These are phyloP conservation scores for Cheirogaleus medius DNA, from an alignment of 2,113 vertebrate species.

Conservation along the genomic window DNA sequence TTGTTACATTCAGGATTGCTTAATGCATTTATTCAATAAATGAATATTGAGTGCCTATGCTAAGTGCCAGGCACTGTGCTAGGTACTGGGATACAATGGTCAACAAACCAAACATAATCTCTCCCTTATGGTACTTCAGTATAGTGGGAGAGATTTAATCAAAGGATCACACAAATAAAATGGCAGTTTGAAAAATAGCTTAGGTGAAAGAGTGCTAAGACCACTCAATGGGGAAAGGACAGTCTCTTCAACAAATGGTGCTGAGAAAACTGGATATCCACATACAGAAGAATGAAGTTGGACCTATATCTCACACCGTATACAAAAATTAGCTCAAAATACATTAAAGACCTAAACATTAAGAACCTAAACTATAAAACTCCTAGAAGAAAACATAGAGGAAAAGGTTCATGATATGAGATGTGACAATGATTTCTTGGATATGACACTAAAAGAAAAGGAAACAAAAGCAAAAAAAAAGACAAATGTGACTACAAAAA, in stretches of 20 bases:
- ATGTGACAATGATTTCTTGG: neutral
- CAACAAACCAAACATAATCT: neutral
- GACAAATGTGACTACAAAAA: neutral
- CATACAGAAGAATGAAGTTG: no score
- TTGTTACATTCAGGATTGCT: neutral
- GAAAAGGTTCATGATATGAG: neutral
- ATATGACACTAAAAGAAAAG: neutral
- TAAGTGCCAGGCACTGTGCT: neutral
- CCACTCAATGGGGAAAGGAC: neutral
- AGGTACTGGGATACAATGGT: neutral
- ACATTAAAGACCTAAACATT: neutral
- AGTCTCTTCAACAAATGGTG: no score
- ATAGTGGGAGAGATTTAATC: neutral
- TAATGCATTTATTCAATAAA: neutral
- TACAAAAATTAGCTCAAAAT: neutral
- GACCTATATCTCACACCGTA: no score
- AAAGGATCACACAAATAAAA: neutral
- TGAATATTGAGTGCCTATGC: neutral
- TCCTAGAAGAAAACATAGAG: neutral
- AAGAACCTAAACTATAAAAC: neutral
- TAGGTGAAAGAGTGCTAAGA: neutral
- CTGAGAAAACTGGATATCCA: no score
- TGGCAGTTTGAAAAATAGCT: neutral
- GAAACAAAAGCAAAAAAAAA: constrained; percentile 11
- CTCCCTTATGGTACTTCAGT: neutral